A percentile compares a stretch with the other conserved stretches of the same genome.
These are phyloP conservation scores for Ptyas mucosa DNA, from an alignment of 2,113 vertebrate species.

Conservation along the genomic window DNA sequence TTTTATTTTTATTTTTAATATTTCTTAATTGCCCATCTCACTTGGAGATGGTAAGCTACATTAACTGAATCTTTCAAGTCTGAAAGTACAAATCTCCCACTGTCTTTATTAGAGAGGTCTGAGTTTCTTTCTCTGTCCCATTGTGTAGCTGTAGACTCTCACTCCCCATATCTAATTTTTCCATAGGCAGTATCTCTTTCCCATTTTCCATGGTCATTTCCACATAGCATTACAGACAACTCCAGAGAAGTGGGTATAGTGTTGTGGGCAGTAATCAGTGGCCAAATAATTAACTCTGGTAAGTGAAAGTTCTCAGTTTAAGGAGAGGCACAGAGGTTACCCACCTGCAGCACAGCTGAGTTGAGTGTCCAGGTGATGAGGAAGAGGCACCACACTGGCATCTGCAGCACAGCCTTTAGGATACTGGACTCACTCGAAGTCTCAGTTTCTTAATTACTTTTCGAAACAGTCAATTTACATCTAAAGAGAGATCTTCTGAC, in stretches of 20 bases:
- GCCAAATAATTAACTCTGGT: background rate
- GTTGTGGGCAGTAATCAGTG: background rate
- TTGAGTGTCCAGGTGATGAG: background rate
- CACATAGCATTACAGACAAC: background rate
- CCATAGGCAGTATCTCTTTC: background rate
- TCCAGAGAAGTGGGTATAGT: background rate
- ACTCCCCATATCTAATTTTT: background rate
- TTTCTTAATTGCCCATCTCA: background rate
- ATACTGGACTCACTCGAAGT: background rate
- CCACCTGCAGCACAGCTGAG: background rate
- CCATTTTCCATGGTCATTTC: background rate
- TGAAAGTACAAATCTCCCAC: background rate
- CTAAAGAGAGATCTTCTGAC: background rate
- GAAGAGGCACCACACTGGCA: background rate
- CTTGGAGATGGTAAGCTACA: background rate
- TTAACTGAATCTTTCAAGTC: background rate
- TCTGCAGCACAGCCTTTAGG: background rate
- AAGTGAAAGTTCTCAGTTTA: background rate
- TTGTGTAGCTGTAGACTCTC: background rate
- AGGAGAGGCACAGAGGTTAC: background rate
- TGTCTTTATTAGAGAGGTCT: background rate
- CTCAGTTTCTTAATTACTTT: background rate
- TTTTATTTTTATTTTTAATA: background rate
- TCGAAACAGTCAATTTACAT: background rate
- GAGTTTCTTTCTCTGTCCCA: background rate